A percentile compares a stretch with the other conserved stretches of the same genome.
These are phyloP conservation scores for Lutraria rhynchaena DNA, from an alignment of 1,140 invertebrate species.

Conservation along the genomic window DNA sequence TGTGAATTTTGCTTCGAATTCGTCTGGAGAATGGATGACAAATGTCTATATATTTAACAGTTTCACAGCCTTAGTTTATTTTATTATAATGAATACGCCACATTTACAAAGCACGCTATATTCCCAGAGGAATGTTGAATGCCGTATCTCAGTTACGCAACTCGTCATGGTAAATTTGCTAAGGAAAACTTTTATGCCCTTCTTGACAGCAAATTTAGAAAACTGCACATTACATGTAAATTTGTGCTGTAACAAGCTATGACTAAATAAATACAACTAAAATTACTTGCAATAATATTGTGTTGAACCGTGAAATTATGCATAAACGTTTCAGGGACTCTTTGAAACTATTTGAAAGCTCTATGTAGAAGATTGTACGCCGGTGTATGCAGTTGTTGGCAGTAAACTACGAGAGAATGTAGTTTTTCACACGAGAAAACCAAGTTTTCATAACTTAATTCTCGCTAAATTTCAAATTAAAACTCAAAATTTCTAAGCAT, in stretches of 20 bases:
- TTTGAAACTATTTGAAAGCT: not conserved
- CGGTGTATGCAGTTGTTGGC: not conserved
- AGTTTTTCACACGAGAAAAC: conserved; percentile 51
- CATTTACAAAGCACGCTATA: not conserved
- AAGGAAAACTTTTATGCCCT: conserved; percentile 49
- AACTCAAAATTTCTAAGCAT: conserved; percentile 33
- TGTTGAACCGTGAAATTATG: conserved; percentile 45
- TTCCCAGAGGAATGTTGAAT: conserved; percentile 47
- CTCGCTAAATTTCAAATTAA: not conserved
- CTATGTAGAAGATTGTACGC: not conserved
- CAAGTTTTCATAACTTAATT: not conserved
- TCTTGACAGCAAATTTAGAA: conserved; percentile 37
- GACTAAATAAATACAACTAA: conserved; percentile 44
- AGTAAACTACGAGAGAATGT: conserved; percentile 1
- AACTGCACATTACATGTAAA: conserved; percentile 44
- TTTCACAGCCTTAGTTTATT: conserved; percentile 17
- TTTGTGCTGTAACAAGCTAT: conserved; percentile 41
- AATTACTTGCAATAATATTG: conserved; percentile 52
- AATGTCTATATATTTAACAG: conserved; percentile 19
- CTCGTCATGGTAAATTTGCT: conserved; percentile 55
- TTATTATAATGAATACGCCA: conserved; percentile 25
- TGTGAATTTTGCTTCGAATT: too few relatives aligned
- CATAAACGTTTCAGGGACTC: not conserved
- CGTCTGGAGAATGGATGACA: conserved; percentile 23
- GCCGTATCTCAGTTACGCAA: conserved; percentile 10